Conservation (phyloP, 1,140 invertebrate species). For the Geopemphigus sp. region DNA sequence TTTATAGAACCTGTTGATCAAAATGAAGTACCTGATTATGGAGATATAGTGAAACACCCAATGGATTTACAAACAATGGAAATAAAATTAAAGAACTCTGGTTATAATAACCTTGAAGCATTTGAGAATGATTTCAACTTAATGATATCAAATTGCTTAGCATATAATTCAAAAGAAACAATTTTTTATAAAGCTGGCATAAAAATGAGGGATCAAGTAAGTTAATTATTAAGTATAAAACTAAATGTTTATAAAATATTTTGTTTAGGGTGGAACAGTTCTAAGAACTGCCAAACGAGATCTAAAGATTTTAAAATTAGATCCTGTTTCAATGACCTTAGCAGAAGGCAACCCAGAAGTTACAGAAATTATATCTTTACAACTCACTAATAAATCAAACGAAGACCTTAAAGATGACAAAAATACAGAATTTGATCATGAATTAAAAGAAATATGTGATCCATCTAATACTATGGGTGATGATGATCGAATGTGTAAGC, state of each 20-base stretch:
- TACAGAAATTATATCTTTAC: slow-evolving; percentile 50
- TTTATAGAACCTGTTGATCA: slow-evolving; percentile 91
- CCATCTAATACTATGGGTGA: slow-evolving; percentile 51
- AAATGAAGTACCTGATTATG: slow-evolving; percentile 89
- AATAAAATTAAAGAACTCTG: slow-evolving; percentile 60
- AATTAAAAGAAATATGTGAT: slow-evolving; percentile 53
- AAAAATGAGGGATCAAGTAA: slow-evolving; percentile 78
- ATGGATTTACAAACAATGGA: slow-evolving; percentile 96
- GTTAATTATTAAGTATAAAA: not conserved
- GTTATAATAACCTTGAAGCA: slow-evolving; percentile 68
- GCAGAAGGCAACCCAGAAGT: slow-evolving; percentile 52
- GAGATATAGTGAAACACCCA: slow-evolving; percentile 85
- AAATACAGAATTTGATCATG: slow-evolving; percentile 59
- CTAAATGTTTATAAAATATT: not conserved
- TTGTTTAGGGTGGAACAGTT: slow-evolving; percentile 64
- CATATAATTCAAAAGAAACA: slow-evolving; percentile 93
- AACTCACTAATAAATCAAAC: slow-evolving; percentile 52
- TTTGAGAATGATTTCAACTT: slow-evolving; percentile 88
- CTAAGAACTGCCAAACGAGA: slow-evolving; percentile 76
- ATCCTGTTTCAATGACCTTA: slow-evolving; percentile 53
- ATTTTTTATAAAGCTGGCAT: slow-evolving; percentile 79
- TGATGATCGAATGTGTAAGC: slow-evolving; percentile 58
- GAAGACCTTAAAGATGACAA: slow-evolving; percentile 56
- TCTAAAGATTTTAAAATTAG: slow-evolving; percentile 66
- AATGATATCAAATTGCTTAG: slow-evolving; percentile 92